These are phyloP conservation scores for Himalopsyche anomala DNA, from an alignment of 2,888 invertebrate species.

Conservation along the genomic window DNA sequence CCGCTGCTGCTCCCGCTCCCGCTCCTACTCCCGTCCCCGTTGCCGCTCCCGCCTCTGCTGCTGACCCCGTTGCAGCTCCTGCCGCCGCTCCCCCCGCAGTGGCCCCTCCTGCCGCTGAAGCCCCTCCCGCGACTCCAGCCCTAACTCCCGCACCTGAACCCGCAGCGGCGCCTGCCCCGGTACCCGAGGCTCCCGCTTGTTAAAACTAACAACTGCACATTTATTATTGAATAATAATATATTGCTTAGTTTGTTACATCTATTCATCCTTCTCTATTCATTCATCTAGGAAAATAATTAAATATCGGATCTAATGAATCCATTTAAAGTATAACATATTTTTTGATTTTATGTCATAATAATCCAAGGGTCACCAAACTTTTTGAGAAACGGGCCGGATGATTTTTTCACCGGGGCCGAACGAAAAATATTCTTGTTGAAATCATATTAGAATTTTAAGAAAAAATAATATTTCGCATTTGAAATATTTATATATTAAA, in stretches of 20 bases:
- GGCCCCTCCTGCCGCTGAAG: constrained; percentile 64
- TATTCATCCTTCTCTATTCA: background rate
- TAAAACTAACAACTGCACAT: constrained; percentile 53
- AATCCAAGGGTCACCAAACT: no score
- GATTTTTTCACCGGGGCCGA: no score
- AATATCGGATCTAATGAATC: no score
- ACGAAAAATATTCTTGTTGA: no score
- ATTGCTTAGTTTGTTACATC: constrained; percentile 16
- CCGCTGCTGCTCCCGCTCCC: constrained; percentile 64
- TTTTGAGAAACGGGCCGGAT: no score
- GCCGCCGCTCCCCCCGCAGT: constrained; percentile 53
- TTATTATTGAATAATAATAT: background rate
- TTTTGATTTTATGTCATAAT: no score
- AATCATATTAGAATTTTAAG: no score
- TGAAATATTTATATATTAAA: no score
- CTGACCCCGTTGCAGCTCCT: constrained; percentile 65
- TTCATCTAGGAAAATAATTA: no score
- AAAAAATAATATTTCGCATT: no score
- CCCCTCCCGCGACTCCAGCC: constrained; percentile 66
- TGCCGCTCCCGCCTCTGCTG: constrained; percentile 66
- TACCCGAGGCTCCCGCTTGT: constrained; percentile 65
- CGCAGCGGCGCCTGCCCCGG: constrained; percentile 59
- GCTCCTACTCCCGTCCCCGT: constrained; percentile 64
- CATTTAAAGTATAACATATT: no score
- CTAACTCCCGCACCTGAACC: constrained; percentile 65